phyloP scores from a whole-genome alignment of 2,113 vertebrate genomes.

The Blennius ocellaris region DNA sequence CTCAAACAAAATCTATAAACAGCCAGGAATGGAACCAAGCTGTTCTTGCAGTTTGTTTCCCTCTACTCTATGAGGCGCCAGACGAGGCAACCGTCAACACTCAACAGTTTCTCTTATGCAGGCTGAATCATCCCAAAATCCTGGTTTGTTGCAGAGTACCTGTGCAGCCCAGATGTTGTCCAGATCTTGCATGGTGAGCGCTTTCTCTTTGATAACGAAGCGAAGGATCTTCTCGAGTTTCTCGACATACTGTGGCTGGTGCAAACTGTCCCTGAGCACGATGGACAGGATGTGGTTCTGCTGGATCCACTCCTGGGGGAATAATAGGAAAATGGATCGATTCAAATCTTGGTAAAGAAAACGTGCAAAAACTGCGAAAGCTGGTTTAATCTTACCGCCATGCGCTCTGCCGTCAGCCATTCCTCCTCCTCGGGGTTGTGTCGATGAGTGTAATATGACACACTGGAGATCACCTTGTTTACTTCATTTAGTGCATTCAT shows the following conservation, averaged over 20 bases:
- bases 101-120: no score
- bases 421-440: constrained; percentile 98
- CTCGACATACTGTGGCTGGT: constrained; percentile 99
- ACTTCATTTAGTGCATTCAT: constrained; percentile 99
- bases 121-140: neutral
- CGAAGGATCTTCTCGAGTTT: constrained; percentile 99
- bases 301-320: constrained; percentile 96
- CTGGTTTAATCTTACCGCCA: constrained; percentile 88
- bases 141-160: constrained; percentile 80
- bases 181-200: constrained; percentile 97
- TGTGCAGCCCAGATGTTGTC: constrained; percentile 99
- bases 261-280: constrained; percentile 96
- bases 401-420: constrained; percentile 98
- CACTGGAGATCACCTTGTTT: constrained; percentile 99
- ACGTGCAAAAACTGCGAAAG: no score
- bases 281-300: constrained; percentile 99
- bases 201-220: constrained; percentile 99
- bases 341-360: neutral
- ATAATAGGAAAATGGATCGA: neutral
- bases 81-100: no score
- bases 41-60: no score
- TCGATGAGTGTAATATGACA: constrained; percentile 98
- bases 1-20: no score
- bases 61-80: no score
- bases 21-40: no score